Evolutionary conservation across 2,797 vertebrate species (phyloP), one percentile per base, ranked within the genome.

Genomic region (Eospalax fontanierii): DNA sequence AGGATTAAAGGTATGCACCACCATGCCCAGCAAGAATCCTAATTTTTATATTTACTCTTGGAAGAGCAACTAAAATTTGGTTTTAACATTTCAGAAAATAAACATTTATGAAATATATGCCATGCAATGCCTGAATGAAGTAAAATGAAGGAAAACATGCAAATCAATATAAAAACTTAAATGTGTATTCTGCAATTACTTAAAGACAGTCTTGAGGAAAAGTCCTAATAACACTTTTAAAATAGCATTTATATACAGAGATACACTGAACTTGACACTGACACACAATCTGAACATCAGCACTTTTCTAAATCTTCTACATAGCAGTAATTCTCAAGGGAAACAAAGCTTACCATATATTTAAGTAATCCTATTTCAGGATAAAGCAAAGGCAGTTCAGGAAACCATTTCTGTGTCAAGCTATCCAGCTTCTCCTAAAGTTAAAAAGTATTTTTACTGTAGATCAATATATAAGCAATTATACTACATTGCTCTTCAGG

Each of bases 371-470:
- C 98, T 92, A 98, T 98, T 95, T 99, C 98, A 76, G 98, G 98
- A 95, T 98, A 97, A 89, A 99, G 98, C 24, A 98, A 95, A 50
- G 98, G 98, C 73, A 99, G 97, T 92, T 99, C 99, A 73, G 99
- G 99, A 90, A 99, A 99, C 97, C 97, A 98, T 54, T 97, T 98
- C 81, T 98, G 98, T 57, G 98, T 98, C 97, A 99, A 97, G 46
- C n/a, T 96, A 9, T 93, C 97, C 78, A 99, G 97, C 86, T 97
- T 98, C 54, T 96, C 98, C 99, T 99, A 96, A 94, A 98, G 82
- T 96, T 95, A 80, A 93, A 96, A 83, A 94, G 22, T 70, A 4
- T 43, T 35, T 66, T 93, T 63, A 82, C 35, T 93, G 38, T 7
- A 82, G 14, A 90, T 91, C 19, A 94, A 65, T 38, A 89, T 35